Conservation (phyloP, 2,113 vertebrate genomes). For the Protomyctophum bolini region DNA sequence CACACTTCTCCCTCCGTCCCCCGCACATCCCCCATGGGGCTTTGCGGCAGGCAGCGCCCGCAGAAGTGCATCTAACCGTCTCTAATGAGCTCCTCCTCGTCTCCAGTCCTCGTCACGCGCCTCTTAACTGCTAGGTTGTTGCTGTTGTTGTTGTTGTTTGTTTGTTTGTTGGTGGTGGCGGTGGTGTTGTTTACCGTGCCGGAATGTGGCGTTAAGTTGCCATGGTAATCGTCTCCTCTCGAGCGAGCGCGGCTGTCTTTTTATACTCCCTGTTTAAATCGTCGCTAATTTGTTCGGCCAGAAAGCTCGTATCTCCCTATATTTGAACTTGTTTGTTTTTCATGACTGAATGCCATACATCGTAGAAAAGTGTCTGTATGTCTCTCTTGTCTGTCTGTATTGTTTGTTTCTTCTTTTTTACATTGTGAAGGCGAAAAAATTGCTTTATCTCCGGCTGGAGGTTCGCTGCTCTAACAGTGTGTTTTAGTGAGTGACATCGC, state of each 20-base stretch:
- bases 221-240: conserved; percentile 62
- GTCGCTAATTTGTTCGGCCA: too few species aligned
- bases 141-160: conserved; percentile 42
- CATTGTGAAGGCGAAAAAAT: too few species aligned
- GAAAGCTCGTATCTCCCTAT: too few species aligned
- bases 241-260: conserved; percentile 59
- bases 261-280: conserved; percentile 55
- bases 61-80: conserved; percentile 73
- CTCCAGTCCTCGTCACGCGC: too few species aligned
- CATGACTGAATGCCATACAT: too few species aligned
- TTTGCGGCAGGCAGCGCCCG: conserved; percentile 53
- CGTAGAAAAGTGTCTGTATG: too few species aligned
- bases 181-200: conserved; percentile 53
- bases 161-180: conserved; percentile 32
- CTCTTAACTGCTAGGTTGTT: conserved; percentile 12
- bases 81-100: conserved; percentile 65
- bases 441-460: too few species aligned
- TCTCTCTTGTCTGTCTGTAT: too few species aligned
- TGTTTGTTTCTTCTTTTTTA: too few species aligned
- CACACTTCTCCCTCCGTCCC: neutral
- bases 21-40: conserved; percentile 55
- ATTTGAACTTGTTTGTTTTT: too few species aligned
- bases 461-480: too few species aligned
- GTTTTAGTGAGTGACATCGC: too few species aligned
- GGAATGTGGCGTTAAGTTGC: conserved; percentile 61